phyloP scores from a whole-genome alignment of 2,888 invertebrate genomes.

The Latheticus oryzae region DNA sequence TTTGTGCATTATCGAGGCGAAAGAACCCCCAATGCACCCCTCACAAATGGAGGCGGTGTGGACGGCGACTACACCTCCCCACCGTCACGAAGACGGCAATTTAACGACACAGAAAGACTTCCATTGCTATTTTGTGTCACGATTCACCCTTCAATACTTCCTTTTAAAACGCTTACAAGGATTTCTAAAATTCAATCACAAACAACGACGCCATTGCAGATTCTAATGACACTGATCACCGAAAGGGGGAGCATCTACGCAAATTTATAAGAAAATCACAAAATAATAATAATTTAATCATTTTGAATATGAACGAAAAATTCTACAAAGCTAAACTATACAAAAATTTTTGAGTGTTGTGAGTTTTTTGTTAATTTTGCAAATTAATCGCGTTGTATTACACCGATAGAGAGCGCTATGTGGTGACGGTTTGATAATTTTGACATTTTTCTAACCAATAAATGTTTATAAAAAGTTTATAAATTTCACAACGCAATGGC shows the following conservation, averaged over 20 bases:
- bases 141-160: constrained; percentile 10
- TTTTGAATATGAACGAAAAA: too few species aligned
- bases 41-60: constrained; percentile 9
- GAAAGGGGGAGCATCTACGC: constrained; percentile 7
- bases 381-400: too few species aligned
- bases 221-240: constrained; percentile 15
- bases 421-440: constrained; percentile 7
- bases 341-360: too few species aligned
- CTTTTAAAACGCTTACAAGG: constrained; percentile 43
- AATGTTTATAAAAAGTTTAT: constrained; percentile 8
- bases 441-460: constrained; percentile 17
- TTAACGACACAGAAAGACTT: not conserved
- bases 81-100: constrained; percentile 8
- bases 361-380: too few species aligned
- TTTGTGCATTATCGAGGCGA: constrained; percentile 34
- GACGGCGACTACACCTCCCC: constrained; percentile 16
- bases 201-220: constrained; percentile 54
- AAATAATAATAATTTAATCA: constrained; percentile 1
- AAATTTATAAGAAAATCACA: not conserved
- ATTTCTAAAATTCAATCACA: constrained; percentile 47
- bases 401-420: constrained; percentile 2
- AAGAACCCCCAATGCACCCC: constrained; percentile 20
- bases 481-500: constrained; percentile 68
- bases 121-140: constrained; percentile 13
- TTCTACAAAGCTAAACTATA: too few species aligned